A percentile compares a stretch with the other conserved stretches of the same genome.
These are phyloP conservation scores for Andrena fulva DNA, from an alignment of 2,888 invertebrate species.

Conservation along the genomic window DNA sequence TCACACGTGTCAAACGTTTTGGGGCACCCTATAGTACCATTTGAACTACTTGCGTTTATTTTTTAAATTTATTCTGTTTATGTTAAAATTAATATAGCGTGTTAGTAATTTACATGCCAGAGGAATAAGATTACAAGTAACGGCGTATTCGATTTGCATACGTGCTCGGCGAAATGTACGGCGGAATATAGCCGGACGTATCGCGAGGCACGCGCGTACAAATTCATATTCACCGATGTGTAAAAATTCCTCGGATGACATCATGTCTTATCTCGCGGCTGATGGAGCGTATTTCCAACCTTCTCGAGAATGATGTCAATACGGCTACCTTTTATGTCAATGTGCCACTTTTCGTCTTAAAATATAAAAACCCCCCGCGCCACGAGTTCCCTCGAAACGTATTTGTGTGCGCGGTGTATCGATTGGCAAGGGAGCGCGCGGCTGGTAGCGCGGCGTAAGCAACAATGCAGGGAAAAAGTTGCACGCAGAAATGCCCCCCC, in stretches of 20 bases:
- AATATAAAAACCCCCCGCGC: not conserved
- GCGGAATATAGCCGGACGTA: conserved; percentile 5
- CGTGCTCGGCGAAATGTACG: not conserved
- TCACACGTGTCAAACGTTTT: too few relatives aligned
- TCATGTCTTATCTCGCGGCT: conserved; percentile 32
- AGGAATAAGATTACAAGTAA: too few relatives aligned
- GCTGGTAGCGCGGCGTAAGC: too few relatives aligned
- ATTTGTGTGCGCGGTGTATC: too few relatives aligned
- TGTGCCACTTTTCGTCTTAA: conserved; percentile 3
- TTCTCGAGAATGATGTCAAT: conserved; percentile 35
- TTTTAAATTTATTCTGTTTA: too few relatives aligned
- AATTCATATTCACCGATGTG: conserved; percentile 31
- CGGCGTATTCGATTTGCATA: too few relatives aligned
- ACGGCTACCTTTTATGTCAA: conserved; percentile 31
- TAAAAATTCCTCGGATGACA: conserved; percentile 47
- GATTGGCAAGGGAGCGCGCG: not conserved
- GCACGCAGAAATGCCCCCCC: not conserved
- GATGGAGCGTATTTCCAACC: conserved; percentile 27
- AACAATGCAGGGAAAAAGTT: not conserved
- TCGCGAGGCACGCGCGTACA: not conserved
- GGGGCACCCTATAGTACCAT: too few relatives aligned
- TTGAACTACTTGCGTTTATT: too few relatives aligned
- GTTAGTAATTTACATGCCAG: too few relatives aligned
- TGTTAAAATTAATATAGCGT: too few relatives aligned
- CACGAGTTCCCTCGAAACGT: not conserved